Evolutionary conservation across 2,113 vertebrate genomes (phyloP), one percentile per base, ranked within the genome.

Genomic region (Takifugu bimaculatus): DNA sequence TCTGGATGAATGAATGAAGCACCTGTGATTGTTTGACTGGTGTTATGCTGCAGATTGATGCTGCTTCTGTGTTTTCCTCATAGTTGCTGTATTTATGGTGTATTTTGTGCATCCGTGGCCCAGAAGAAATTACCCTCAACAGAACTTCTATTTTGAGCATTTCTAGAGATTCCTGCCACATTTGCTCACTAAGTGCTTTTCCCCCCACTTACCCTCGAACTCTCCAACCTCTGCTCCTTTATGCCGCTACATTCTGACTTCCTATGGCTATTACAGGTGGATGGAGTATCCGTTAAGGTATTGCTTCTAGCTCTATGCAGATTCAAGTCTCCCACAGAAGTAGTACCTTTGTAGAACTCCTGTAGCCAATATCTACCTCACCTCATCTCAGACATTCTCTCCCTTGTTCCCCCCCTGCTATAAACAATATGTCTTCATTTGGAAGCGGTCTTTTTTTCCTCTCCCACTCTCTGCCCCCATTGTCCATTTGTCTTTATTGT

Each of bases 201-300:
- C 59, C 64, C 57, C 56, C 50, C 47, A 50, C 64, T 62, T 62
- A 28, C 61, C 79, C 63, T 71, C 57, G 3, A 84, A 75, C 50
- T 79, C 59, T 84, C 79, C 79, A 69, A 55, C 80, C 81, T 64
- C 52, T 76, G 67, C 56, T 70, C 85, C 81, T 50, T 57, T 69
- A 20, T 67, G 62, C 77, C 49, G 43, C 70, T 63, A 56, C 66
- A 55, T 81, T 79, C 73, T 85, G 55, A 85, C 70, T 81, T 75
- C 67, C 35, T 13, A 2, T 80, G 78, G 75, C 80, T 78, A 49
- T 82, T 85, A 63, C 85, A 89, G 86, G 86, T 85, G 85, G 88
- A 87, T 47, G 79, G 80, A 83, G 66, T 86, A 72, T 80, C 71
- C 78, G 67, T 57, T 61, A 81, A 89, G 88, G 88, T 89, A 89